Base-by-base conservation (phyloP, 1,140 invertebrate genomes). In the Panagrolaimus sp. region DNA sequence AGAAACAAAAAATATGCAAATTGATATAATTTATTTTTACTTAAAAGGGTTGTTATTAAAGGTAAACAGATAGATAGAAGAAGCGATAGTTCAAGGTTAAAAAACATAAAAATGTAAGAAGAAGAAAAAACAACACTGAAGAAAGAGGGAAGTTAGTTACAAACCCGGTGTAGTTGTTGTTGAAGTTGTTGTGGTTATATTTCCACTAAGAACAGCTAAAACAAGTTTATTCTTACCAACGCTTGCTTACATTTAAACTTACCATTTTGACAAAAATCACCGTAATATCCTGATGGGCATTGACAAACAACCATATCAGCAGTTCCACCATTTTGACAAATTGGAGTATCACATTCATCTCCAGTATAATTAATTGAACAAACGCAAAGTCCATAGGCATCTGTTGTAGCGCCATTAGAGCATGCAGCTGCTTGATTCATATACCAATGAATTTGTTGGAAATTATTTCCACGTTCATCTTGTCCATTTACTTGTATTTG, bases 281-380 rank as follows among this genome's bases (percentile, higher is more conserved):
- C 62, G 38, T 63, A 63, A 43, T 42, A 63, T 3, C 62, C 62
- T 4, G 16, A 16, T 8, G 62, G 16, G 27, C 62, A 63, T 14
- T 63, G 27, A 43, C 62, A 63, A 31, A 63, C 62, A 43, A 20
- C 16, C 16, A 63, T 5, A 43, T 63, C 62, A 20, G 62, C 31
- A 1, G 62, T 63, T 0, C 62, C 62, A 9, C 62, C 62, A 38
- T 63, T 63, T 38, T 63, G 62, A 27, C 62, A 63, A n/a, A 63
- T 13, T 38, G 62, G 62, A 0, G 16, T 16, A 0, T 31, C 11
- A 38, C 62, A 63, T 9, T 63, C 31, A n/a, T 63, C 62, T 2
- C 62, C 62, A 5, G 27, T 16, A 63, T 63, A 63, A 1, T 9
- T 63, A 20, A 27, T n/a, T 8, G 62, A 11, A 9, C 62, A 63